Percentiles rank a stretch among this genome's conserved stretches.
Conservation (phyloP, 2,797 vertebrate species). For the Xenentodon cancila region DNA sequence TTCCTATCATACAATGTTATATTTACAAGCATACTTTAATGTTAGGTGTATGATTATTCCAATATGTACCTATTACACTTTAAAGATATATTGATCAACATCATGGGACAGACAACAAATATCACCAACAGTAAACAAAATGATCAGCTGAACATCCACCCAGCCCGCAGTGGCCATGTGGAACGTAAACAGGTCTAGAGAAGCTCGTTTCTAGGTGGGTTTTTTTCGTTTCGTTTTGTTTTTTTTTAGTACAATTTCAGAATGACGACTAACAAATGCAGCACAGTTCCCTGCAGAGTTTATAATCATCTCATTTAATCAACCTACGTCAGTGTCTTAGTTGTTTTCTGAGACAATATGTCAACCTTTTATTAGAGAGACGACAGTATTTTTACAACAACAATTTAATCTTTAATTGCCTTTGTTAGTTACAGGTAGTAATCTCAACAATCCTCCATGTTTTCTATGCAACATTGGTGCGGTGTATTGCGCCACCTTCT, state of each 20-base stretch:
- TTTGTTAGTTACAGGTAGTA: too few species aligned
- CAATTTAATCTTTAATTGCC: constrained; percentile 22
- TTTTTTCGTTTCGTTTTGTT: too few species aligned
- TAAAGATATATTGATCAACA: constrained; percentile 70
- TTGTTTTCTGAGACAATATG: constrained; percentile 61
- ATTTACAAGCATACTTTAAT: constrained; percentile 73
- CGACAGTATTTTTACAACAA: constrained; percentile 41
- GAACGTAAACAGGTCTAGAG: constrained; percentile 54
- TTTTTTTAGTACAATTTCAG: constrained; percentile 54
- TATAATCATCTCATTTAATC: constrained; percentile 68
- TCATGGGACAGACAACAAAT: constrained; percentile 61
- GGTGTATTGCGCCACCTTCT: constrained; percentile 18
- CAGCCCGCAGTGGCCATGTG: constrained; percentile 43
- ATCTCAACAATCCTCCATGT: neutral
- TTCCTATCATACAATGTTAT: constrained; percentile 80
- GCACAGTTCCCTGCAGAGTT: constrained; percentile 59
- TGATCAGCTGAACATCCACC: constrained; percentile 57
- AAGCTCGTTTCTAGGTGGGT: constrained; percentile 31
- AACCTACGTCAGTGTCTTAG: constrained; percentile 45
- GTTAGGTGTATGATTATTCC: constrained; percentile 68
- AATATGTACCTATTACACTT: constrained; percentile 70
- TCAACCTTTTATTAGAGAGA: constrained; percentile 45
- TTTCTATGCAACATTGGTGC: constrained; percentile 21
- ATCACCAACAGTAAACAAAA: constrained; percentile 64
- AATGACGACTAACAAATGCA: constrained; percentile 63